These are phyloP conservation scores for Ia io DNA, from an alignment of 2,113 vertebrate species.

Conservation along the genomic window DNA sequence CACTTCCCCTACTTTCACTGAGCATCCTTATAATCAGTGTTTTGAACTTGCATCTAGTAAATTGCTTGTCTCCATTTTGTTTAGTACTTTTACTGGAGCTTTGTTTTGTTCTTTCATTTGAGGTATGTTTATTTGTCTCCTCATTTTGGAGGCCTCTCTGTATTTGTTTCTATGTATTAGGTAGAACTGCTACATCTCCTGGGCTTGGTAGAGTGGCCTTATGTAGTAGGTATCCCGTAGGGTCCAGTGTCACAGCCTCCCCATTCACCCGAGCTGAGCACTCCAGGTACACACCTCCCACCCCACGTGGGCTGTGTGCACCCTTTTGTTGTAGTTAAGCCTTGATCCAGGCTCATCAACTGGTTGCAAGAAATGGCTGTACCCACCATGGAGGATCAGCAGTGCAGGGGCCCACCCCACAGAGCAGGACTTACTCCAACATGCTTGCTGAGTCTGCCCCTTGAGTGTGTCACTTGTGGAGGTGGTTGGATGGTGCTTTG, in stretches of 20 bases:
- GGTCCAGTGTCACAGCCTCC: neutral
- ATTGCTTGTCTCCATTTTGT: neutral
- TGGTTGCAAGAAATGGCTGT: neutral
- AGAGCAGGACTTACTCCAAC: neutral
- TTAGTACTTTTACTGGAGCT: neutral
- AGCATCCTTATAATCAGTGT: neutral
- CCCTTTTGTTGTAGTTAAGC: neutral
- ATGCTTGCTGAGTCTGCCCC: neutral
- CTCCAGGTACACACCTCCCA: neutral
- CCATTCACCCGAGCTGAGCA: neutral
- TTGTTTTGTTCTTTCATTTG: neutral
- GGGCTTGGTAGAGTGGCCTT: neutral
- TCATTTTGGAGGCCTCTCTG: neutral
- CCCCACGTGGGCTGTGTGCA: neutral
- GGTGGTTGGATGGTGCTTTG: neutral
- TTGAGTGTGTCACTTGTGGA: neutral
- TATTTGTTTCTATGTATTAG: neutral
- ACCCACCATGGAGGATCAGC: neutral
- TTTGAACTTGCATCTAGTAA: neutral
- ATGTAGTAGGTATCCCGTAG: neutral
- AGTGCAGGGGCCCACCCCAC: neutral
- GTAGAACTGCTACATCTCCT: neutral
- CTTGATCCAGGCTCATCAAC: neutral
- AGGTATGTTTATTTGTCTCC: neutral
- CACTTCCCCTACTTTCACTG: neutral